Conservation (phyloP, 2,797 vertebrate genomes). For the Gila robusta region DNA sequence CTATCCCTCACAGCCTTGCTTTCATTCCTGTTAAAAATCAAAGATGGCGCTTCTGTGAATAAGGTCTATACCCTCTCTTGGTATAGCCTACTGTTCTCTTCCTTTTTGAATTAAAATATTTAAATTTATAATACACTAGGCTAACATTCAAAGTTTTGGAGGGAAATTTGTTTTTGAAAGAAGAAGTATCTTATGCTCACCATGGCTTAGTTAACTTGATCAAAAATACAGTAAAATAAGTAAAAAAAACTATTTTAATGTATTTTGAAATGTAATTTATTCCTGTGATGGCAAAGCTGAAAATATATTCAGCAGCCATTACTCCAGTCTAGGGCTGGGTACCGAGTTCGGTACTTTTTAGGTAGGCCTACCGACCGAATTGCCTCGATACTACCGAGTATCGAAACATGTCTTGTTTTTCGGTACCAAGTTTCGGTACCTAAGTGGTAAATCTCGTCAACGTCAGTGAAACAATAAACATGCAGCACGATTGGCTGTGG, state of each 20-base stretch:
- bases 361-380: too few species aligned
- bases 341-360: too few species aligned
- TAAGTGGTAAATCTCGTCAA: too few species aligned
- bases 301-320: not conserved
- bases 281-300: not conserved
- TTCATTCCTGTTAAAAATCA: not conserved
- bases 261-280: not conserved
- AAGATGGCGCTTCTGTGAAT: too few species aligned
- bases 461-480: too few species aligned
- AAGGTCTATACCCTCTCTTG: constrained; percentile 23
- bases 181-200: not conserved
- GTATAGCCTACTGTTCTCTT: constrained; percentile 45
- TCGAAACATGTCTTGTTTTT: too few species aligned
- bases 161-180: too few species aligned
- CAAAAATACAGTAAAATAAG: not conserved
- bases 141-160: not conserved
- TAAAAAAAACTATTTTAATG: not conserved
- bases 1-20: not conserved
- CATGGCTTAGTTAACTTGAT: not conserved
- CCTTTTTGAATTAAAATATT: not conserved
- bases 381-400: too few species aligned
- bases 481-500: too few species aligned
- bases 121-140: not conserved
- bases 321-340: too few species aligned
- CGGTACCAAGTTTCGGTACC: too few species aligned